phyloP scores from a whole-genome alignment of 2,113 vertebrate genomes.

The Gracilinanus agilis region DNA sequence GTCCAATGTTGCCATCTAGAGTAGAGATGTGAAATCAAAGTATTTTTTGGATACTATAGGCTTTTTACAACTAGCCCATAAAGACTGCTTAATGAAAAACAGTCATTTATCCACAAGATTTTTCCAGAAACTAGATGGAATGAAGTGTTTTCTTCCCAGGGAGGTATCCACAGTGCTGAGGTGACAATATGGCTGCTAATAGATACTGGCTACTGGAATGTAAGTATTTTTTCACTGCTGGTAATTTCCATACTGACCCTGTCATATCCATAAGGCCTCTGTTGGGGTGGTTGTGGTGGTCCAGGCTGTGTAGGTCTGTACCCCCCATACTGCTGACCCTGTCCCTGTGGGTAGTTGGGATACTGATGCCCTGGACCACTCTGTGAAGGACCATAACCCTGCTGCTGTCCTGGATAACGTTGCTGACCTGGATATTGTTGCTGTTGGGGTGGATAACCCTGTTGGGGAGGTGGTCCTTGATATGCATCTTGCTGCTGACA shows the following conservation, averaged over 20 bases:
- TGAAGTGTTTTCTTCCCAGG: constrained; percentile 82
- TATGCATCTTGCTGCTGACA: constrained; percentile 97
- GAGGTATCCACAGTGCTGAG: constrained; percentile 86
- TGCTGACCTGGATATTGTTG: constrained; percentile 89
- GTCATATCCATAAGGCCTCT: constrained; percentile 98
- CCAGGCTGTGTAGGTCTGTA: constrained; percentile 97
- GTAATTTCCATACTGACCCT: constrained; percentile 99
- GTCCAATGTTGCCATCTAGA: constrained; percentile 92
- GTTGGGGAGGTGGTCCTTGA: constrained; percentile 96
- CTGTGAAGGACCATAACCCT: constrained; percentile 95
- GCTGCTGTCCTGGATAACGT: constrained; percentile 96
- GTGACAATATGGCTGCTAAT: constrained; percentile 84
- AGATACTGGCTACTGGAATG: constrained; percentile 84
- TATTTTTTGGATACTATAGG: constrained; percentile 79
- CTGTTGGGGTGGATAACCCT: constrained; percentile 95
- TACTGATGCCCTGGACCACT: constrained; percentile 94
- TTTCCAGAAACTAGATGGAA: constrained; percentile 85
- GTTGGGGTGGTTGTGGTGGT: constrained; percentile 95
- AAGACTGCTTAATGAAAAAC: constrained; percentile 80
- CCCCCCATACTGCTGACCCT: constrained; percentile 96
- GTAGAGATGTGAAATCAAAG: constrained; percentile 84
- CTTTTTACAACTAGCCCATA: constrained; percentile 83
- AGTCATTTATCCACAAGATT: constrained; percentile 81
- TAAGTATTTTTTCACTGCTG: constrained; percentile 92
- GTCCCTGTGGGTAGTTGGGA: constrained; percentile 97